Evolutionary conservation across 2,797 vertebrate species (phyloP), one percentile per base, ranked within the genome.

Genomic region (Fratercula arctica): DNA sequence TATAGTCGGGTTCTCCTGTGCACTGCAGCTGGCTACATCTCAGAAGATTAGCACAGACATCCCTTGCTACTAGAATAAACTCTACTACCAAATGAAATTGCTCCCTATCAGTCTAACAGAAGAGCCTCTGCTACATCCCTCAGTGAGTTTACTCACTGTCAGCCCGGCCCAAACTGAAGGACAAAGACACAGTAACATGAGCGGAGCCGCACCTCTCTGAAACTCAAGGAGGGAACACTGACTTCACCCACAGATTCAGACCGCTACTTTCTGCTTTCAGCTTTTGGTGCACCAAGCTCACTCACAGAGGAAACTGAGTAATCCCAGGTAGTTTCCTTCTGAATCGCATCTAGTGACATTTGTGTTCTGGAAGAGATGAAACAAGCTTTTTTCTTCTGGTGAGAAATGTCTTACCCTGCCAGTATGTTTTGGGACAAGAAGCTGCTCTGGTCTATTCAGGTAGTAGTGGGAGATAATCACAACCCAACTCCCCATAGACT

Each of bases 301-400:
- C 39, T 51, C 68, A 77, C 29, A 84, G 46, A 90, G 87, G 90
- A 96, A 96, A 92, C 31, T 95, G 89, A 96, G 86, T 95, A 96
- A 96, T 93, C 54, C 69, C 92, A 96, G 82, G 85, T 92, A 94
- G 89, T 97, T 91, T 96, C 59, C 82, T 91, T 96, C 33, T 96
- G 82, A 97, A 85, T 94, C 94, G 87, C 51, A 50, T 37, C 24
- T 54, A 81, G 64, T 54, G 53, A 83, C 46, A 66, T 84, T 67
- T 84, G 31, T 41, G 13, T 25, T 83, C 66, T 85, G 43, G 51
- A 92, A 93, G 20, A 8, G 13, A 85, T 43, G 46, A 77, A 21
- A 87, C 45, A 76, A 87, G 8, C 8, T 57, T 35, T n/a, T 37
- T 78, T 91, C 29, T 84, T 59, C 56, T 57, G 61, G 35, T 51